Evolutionary conservation across 1,140 invertebrate genomes (phyloP).

Genomic region (Agrypnia vestita): DNA sequence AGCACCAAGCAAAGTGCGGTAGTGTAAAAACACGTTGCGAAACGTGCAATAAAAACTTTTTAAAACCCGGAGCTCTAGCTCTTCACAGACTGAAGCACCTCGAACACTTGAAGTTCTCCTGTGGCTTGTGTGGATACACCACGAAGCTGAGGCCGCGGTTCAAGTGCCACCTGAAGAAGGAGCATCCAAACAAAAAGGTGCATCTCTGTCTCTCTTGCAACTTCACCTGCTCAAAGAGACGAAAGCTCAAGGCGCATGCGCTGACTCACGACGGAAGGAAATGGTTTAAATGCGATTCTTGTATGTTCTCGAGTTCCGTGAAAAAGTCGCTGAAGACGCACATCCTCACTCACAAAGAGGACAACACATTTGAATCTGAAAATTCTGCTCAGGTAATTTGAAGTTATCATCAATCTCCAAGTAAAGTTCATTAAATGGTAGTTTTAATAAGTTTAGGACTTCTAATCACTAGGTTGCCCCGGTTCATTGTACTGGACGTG

Average conservation of each 20-base stretch:
- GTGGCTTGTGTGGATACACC: slow-evolving; percentile 13
- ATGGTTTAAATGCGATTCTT: slow-evolving; percentile 19
- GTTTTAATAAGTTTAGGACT: too few species aligned
- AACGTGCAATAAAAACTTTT: slow-evolving; percentile 10
- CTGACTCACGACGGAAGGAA: background rate
- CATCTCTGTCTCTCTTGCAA: slow-evolving; percentile 15
- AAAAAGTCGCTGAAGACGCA: slow-evolving; percentile 16
- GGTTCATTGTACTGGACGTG: too few species aligned
- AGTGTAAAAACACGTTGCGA: background rate
- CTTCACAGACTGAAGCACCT: slow-evolving; percentile 23
- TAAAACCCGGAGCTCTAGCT: background rate
- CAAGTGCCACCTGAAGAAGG: background rate
- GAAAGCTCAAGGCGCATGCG: background rate
- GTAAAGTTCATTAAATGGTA: too few species aligned
- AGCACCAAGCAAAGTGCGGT: slow-evolving; percentile 20
- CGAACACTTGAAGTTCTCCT: slow-evolving; percentile 3
- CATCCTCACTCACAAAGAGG: background rate
- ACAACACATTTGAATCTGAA: too few species aligned
- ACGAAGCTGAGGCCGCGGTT: slow-evolving; percentile 6
- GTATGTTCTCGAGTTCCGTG: background rate
- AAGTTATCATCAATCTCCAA: too few species aligned
- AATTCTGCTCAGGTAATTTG: too few species aligned
- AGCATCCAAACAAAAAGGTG: slow-evolving; percentile 7
- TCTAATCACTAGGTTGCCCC: too few species aligned
- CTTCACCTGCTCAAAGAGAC: background rate